These are phyloP conservation scores for Uloborus diversus DNA, from an alignment of 1,140 invertebrate species.

Conservation along the genomic window DNA sequence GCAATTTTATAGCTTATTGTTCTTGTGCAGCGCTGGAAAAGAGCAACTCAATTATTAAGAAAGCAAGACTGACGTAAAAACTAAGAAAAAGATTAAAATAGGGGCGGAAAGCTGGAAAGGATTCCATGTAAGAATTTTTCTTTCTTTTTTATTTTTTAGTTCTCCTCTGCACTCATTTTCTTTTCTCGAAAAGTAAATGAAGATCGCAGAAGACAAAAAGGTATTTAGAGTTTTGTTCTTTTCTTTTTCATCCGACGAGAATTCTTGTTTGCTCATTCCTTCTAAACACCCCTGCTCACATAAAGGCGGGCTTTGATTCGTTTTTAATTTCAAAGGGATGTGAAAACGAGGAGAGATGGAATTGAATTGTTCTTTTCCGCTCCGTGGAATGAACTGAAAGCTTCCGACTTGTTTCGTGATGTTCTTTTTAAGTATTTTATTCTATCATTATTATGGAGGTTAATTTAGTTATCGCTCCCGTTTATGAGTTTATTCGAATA, in stretches of 20 bases:
- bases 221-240: slow-evolving; percentile 28
- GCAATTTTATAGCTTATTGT: slow-evolving; percentile 55
- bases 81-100: slow-evolving; percentile 3
- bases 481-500: neutral
- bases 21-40: slow-evolving; percentile 32
- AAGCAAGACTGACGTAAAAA: neutral
- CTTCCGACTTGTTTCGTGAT: slow-evolving; percentile 19
- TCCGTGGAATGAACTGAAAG: slow-evolving; percentile 12
- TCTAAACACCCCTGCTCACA: neutral
- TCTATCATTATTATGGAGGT: neutral
- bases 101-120: slow-evolving; percentile 6
- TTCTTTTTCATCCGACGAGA: neutral
- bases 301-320: slow-evolving; percentile 38
- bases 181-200: slow-evolving; percentile 33
- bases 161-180: neutral
- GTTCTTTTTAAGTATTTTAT: neutral
- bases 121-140: slow-evolving; percentile 26
- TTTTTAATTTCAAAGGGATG: slow-evolving; percentile 48
- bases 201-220: slow-evolving; percentile 33
- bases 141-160: slow-evolving; percentile 7
- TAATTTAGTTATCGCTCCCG: neutral
- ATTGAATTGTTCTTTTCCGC: slow-evolving; percentile 25
- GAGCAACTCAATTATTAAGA: slow-evolving; percentile 54
- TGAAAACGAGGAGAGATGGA: slow-evolving; percentile 14
- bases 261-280: too few species aligned